phyloP scores from a whole-genome alignment of 1,140 invertebrate species.

The Tetragnatha versicolor region DNA sequence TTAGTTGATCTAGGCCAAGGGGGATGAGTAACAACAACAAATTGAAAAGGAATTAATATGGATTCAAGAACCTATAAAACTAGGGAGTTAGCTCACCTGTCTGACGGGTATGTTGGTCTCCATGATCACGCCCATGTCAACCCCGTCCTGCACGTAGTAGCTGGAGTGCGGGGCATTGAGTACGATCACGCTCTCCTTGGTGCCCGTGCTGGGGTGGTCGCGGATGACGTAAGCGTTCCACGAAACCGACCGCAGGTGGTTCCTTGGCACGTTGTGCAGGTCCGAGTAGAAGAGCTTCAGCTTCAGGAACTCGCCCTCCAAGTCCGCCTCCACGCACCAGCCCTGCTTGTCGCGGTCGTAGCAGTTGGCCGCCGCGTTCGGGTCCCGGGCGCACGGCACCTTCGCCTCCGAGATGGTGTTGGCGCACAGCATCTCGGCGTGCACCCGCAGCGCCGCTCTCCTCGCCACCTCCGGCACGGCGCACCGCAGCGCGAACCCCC shows the following conservation, averaged over 20 bases:
- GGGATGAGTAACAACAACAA: too few relatives aligned
- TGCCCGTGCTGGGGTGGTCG: slow-evolving; percentile 61
- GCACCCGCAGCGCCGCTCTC: slow-evolving; percentile 69
- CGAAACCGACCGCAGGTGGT: slow-evolving; percentile 78
- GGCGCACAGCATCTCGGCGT: slow-evolving; percentile 79
- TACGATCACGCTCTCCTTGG: slow-evolving; percentile 67
- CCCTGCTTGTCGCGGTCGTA: slow-evolving; percentile 86
- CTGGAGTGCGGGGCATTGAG: slow-evolving; percentile 79
- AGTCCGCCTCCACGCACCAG: slow-evolving; percentile 82
- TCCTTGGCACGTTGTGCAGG: slow-evolving; percentile 84
- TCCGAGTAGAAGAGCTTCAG: slow-evolving; percentile 81
- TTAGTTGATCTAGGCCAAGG: too few relatives aligned
- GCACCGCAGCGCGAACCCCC: slow-evolving; percentile 76
- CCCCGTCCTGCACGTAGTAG: slow-evolving; percentile 84
- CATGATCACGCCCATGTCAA: slow-evolving; percentile 85
- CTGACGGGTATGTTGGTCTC: slow-evolving; percentile 80
- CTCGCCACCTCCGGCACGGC: slow-evolving; percentile 67
- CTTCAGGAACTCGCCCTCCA: slow-evolving; percentile 77
- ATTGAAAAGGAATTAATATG: too few relatives aligned
- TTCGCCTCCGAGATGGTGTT: slow-evolving; percentile 77
- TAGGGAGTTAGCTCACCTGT: slow-evolving; percentile 70
- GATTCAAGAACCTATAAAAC: too few relatives aligned
- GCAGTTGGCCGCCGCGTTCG: slow-evolving; percentile 69
- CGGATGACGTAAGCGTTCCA: slow-evolving; percentile 77
- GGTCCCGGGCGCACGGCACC: slow-evolving; percentile 61